Conservation (phyloP, 2,888 invertebrate species). For the Ypsolopha sequella region DNA sequence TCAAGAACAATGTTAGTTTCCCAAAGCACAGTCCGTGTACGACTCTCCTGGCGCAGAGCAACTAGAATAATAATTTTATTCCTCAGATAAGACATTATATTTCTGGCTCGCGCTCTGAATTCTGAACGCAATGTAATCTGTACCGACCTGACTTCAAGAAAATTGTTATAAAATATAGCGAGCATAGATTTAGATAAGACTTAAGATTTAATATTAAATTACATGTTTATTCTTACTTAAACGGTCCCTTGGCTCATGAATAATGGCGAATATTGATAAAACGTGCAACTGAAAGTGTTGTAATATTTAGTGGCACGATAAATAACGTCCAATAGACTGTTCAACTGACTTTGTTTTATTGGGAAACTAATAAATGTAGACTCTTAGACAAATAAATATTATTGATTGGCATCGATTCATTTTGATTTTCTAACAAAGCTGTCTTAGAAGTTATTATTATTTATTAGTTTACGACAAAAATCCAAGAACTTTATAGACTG, state of each 20-base stretch:
- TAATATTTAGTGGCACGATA: background rate
- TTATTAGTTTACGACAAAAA: no score
- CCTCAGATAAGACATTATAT: constrained; percentile 2
- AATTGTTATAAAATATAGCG: constrained; percentile 13
- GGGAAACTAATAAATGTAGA: no score
- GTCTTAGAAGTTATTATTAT: no score
- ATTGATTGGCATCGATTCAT: no score
- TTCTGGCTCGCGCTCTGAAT: constrained; percentile 1
- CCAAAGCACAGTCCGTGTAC: no score
- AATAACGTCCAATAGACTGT: no score
- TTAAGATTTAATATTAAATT: constrained; percentile 5
- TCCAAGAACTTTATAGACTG: no score
- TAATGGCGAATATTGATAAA: background rate
- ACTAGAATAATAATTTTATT: constrained; percentile 5
- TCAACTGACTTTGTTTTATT: no score
- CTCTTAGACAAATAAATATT: no score
- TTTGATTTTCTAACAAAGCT: no score
- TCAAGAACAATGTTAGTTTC: no score
- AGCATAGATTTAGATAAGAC: constrained; percentile 14
- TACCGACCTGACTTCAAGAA: constrained; percentile 6
- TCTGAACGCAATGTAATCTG: constrained; percentile 1
- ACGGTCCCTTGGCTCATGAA: background rate
- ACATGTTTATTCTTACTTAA: background rate
- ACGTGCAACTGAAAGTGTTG: background rate
- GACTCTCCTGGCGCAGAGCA: background rate